These are phyloP conservation scores for Aulostomus chinensis DNA, from an alignment of 2,797 vertebrate genomes.

Conservation along the genomic window DNA sequence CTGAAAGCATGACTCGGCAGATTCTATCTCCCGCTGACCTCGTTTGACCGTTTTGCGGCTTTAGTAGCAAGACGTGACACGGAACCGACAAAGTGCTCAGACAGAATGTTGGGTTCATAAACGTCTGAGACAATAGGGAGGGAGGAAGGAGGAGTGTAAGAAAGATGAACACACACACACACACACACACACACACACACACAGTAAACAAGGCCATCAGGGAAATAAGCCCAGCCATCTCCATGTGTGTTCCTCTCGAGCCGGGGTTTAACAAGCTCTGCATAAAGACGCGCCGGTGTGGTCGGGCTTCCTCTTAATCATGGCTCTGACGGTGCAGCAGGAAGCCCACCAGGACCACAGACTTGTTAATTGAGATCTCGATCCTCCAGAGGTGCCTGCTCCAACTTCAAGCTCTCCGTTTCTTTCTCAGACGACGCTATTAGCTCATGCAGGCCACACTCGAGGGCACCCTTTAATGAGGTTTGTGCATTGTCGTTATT, in stretches of 20 bases:
- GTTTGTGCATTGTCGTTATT: conserved; percentile 47
- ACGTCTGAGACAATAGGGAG: conserved; percentile 19
- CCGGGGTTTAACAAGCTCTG: conserved; percentile 66
- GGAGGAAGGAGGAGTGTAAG: conserved; percentile 14
- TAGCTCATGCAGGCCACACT: conserved; percentile 58
- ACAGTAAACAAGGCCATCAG: conserved; percentile 60
- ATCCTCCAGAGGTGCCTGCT: conserved; percentile 60
- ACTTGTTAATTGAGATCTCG: conserved; percentile 77
- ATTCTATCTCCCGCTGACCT: too few species aligned
- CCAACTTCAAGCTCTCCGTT: conserved; percentile 52
- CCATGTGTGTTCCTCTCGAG: conserved; percentile 51
- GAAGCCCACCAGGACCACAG: conserved; percentile 49
- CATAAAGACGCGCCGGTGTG: conserved; percentile 55
- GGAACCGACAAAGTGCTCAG: too few species aligned
- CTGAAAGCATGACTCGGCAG: too few species aligned
- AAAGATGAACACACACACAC: conserved; percentile 14
- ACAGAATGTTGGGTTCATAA: too few species aligned
- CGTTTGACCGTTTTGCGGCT: too few species aligned
- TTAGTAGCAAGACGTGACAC: too few species aligned
- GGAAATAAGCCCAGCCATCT: conserved; percentile 76
- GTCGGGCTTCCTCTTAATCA: conserved; percentile 65
- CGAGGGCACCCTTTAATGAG: conserved; percentile 67
- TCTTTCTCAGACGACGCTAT: conserved; percentile 62
- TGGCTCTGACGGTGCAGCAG: conserved; percentile 45
- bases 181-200: too few species aligned